Conservation (phyloP, 1,140 invertebrate genomes). For the Psilanteris sp. region DNA sequence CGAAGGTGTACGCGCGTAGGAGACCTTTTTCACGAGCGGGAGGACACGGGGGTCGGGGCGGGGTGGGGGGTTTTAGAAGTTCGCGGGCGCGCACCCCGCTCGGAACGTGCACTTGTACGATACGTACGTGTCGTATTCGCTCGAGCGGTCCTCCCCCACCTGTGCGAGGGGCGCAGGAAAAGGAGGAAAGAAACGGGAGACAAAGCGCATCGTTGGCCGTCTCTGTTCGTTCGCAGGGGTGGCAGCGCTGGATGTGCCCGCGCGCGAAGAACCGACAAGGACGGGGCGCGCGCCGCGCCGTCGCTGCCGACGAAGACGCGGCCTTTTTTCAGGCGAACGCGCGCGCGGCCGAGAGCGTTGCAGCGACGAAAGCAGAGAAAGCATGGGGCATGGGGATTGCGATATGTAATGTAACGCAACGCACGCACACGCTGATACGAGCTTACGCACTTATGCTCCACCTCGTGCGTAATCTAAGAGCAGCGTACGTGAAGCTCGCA, state of each 20-base stretch:
- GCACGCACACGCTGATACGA: conserved; percentile 32
- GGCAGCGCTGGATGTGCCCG: conserved; percentile 8
- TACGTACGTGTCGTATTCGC: conserved; percentile 74
- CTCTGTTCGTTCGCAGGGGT: conserved; percentile 4
- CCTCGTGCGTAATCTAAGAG: conserved; percentile 70
- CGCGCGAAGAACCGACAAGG: no score
- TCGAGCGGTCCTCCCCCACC: conserved; percentile 69
- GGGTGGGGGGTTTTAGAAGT: conserved; percentile 65
- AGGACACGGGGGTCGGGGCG: conserved; percentile 2
- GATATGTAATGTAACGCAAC: conserved; percentile 15
- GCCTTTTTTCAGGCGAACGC: conserved; percentile 35
- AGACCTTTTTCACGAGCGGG: conserved; percentile 30
- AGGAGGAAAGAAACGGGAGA: no score
- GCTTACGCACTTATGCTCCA: conserved; percentile 59
- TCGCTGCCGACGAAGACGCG: conserved; percentile 12
- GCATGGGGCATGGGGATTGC: conserved; percentile 3
- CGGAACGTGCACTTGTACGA: conserved; percentile 74
- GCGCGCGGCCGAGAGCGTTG: conserved; percentile 1
- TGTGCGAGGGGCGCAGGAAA: conserved; percentile 38
- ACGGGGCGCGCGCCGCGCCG: no score
- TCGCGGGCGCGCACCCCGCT: conserved; percentile 64
- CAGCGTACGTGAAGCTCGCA: conserved; percentile 58
- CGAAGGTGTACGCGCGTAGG: conserved; percentile 45
- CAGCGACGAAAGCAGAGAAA: conserved; percentile 1
- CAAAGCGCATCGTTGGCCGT: neutral